Base-by-base conservation (phyloP, 2,888 invertebrate genomes). In the Polydrusus pterygomalis region DNA sequence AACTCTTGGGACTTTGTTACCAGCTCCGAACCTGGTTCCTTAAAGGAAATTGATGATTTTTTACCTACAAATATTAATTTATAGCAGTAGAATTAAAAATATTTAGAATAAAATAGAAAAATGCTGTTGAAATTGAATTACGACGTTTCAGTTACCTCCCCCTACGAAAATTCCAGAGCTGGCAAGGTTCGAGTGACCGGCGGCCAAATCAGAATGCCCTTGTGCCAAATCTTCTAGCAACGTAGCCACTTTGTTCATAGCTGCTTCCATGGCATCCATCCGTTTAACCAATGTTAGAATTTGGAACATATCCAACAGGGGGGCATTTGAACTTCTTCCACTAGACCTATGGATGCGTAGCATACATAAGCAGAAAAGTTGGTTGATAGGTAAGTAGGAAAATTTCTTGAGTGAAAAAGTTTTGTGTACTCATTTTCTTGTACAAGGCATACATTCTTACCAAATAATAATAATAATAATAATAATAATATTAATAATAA, bases 221-320 rank as follows among this genome's bases (percentile, higher is more conserved):
- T 84, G 85, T 13, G 90, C 90, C 13, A 92, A 81, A 78, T 91
- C 91, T 83, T 92, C 90, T 7, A 92, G 86, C 78, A 92, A 87
- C 0, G 90, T 89, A 64, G 91, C 90, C n/a, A 92, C 85, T 84
- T 92, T 93, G 17, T 88, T 86, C 63, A 93, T 89, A 18, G 90
- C 91, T 45, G 88, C 86, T 82, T 93, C 93, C 6, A 90, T 89
- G 0, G 91, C 92, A 60, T 93, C 92, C 75, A 93, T 84, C 43
- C 93, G 89, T 78, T 93, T 92, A 0, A 90, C 89, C 0, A 93
- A 88, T 79, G 90, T 91, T 70, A 93, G 85, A 17, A 90, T 89
- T 77, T 91, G 91, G 90, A 92, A 92, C 90, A 93, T 91, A 74
- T 93, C 92, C 13, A 90, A 88, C 0, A 91, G 78, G 9, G 82